Conservation (phyloP, 2,113 vertebrate genomes). For the Acrocephalus arundinaceus region DNA sequence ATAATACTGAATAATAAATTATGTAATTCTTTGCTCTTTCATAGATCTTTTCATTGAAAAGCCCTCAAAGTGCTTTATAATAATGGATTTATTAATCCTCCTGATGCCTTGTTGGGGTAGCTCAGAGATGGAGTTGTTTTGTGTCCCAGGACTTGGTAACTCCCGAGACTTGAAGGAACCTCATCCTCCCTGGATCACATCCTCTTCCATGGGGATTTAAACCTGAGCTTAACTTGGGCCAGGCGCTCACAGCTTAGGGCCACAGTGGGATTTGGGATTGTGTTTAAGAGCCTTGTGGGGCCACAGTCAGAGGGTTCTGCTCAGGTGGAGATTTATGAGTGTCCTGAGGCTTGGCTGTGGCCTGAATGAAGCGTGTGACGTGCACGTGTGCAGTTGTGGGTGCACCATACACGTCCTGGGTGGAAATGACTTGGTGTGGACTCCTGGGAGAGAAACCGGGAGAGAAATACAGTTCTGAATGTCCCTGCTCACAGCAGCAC, state of each 20-base stretch:
- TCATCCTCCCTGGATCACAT: not conserved
- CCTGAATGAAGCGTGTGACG: not conserved
- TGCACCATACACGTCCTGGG: fast-evolving
- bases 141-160: not conserved
- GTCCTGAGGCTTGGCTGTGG: not conserved
- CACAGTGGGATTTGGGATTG: not conserved
- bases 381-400: not conserved
- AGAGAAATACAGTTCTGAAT: not conserved
- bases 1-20: slow-evolving; percentile 26
- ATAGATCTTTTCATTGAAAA: not conserved
- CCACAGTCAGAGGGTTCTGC: not conserved
- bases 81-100: not conserved
- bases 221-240: not conserved
- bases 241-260: not conserved
- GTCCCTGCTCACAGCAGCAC: fast-evolving
- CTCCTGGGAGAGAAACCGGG: not conserved
- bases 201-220: not conserved
- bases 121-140: not conserved
- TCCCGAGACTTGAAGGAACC: not conserved
- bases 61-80: not conserved
- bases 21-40: slow-evolving; percentile 6
- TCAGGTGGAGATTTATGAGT: not conserved
- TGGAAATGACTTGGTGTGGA: not conserved
- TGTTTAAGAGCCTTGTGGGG: not conserved
- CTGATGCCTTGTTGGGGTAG: not conserved